Base-by-base conservation (phyloP, 2,797 vertebrate genomes). In the Poecilia gillii region DNA sequence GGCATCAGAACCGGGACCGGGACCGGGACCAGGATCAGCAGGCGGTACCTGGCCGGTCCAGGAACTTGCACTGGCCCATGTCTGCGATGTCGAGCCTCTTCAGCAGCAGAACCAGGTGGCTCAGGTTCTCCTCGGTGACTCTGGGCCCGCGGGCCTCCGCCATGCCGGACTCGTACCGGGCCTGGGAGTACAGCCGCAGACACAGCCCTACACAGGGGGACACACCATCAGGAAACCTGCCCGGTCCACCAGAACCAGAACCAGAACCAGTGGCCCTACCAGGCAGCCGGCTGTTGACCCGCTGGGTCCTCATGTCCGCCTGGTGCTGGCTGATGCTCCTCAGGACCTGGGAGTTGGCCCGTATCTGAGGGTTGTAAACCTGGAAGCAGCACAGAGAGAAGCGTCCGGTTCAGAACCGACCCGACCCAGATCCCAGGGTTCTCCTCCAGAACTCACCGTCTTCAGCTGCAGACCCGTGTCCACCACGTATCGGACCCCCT, bases 1-100 rank as follows among this genome's bases (percentile, higher is more conserved):
- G 47, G 47, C 47, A 49, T 49, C 47, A 49, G 47, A 49, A 49
- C 47, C 47, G 6, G 47, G 6, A 49, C 47, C 41, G 0, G 41
- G 1, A 7, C 41, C 41, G 8, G 41, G 6, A 1, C 8, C 41
- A 4, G 41, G 8, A 2, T 2, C 49, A 23, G 49, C 20, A 3
- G 49, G 18, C 20, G 1, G 43, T 89, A 99, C 98, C 97, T 87
- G 98, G 98, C 80, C 96, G 90, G 93, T 99, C 98, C 0, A 99
- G 94, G 85, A 99, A 99, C 94, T 97, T 97, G 55, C 98, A 99
- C 90, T 98, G 97, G 47, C 98, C 97, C 94, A 99, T 98, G 91
- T 98, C 97, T 0, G 97, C 98, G 0, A 99, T 99, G 89, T 98
- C 97, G 55, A 97, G 96, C 62, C 98, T 96, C 92, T 98, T 99